Base-by-base conservation (phyloP, 2,797 vertebrate species). In the Antrozous pallidus region DNA sequence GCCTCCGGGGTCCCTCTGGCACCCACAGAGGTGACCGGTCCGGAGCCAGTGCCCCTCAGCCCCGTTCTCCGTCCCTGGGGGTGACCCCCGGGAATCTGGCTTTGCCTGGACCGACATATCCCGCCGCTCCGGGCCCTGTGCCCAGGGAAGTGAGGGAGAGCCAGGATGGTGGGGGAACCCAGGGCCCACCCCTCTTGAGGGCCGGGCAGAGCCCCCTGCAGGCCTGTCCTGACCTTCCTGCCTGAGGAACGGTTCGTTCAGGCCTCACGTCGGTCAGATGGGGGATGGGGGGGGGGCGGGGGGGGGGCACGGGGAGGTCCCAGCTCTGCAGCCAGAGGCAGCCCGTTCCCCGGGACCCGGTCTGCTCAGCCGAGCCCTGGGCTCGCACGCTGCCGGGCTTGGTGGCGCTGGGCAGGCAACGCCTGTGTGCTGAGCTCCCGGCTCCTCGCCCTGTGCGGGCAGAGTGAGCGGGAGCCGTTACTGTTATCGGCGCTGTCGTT, bases 401-500 rank as follows among this genome's bases (percentile, higher is more conserved):
- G 40, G n/a, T 16, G 8, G 14, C 26, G 3, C 75, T 31, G 8
- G 82, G 26, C 0, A 45, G 42, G 45, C 4, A 2, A 42, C 10
- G 2, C 16, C 4, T 13, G 22, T 0, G 0, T 0, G 5, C 0
- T 3, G 2, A 3, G 6, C n/a, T 24, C 70, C 51, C 28, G 2
- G 70, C 16, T 22, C 14, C 17, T 6, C 10, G 31, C 47, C 45
- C 42, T 12, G 26, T 2, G 12, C 31, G 51, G n/a, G 36, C 70
- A 40, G 22, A 8, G 42, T 6, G 38, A 36, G 54, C 14, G 9
- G 8, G 6, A 42, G 69, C 42, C 3, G 40, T 10, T 18, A 28
- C 20, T 18, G 22, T 33, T n/a, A 20, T 28, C 13, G 36, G 9
- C 0, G 0, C 2, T 0, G 6, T 0, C 0, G 6, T 0, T 24